phyloP scores from a whole-genome alignment of 37 sponge, comb jelly and placozoan genomes.

The Beroe forskalii region DNA sequence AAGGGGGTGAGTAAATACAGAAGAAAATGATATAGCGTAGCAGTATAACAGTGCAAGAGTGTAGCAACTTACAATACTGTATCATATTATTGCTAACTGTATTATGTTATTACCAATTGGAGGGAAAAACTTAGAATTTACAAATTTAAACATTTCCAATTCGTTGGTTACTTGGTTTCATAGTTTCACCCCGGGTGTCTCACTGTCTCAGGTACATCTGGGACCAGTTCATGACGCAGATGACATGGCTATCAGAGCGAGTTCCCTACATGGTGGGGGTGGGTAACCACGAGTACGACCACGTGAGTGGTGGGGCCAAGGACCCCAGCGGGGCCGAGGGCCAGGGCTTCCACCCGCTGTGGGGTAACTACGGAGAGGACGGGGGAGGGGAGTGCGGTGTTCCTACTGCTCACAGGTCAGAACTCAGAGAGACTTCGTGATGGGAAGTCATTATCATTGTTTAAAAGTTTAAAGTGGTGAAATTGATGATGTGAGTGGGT shows the following conservation, averaged over 20 bases:
- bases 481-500: not conserved
- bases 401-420: constrained; percentile 67
- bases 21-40: constrained; percentile 21
- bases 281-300: constrained; percentile 59
- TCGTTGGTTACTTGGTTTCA: not conserved
- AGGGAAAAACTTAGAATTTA: too few species aligned
- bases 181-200: too few species aligned
- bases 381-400: constrained; percentile 78
- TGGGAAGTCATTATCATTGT: not conserved
- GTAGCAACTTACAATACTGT: too few species aligned
- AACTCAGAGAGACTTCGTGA: too few species aligned
- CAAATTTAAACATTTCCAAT: too few species aligned
- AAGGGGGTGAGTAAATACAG: not conserved
- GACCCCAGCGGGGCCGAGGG: constrained; percentile 67
- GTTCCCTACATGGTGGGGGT: constrained; percentile 64
- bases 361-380: constrained; percentile 75
- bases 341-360: constrained; percentile 71
- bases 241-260: not conserved
- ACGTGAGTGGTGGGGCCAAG: constrained; percentile 65
- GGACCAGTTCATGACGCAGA: constrained; percentile 65
- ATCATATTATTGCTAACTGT: too few species aligned
- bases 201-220: constrained; percentile 45
- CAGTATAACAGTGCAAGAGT: too few species aligned
- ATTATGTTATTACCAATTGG: too few species aligned
- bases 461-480: not conserved